Base-by-base conservation (phyloP, 2,113 vertebrate genomes). In the Myrmecobius fasciatus region DNA sequence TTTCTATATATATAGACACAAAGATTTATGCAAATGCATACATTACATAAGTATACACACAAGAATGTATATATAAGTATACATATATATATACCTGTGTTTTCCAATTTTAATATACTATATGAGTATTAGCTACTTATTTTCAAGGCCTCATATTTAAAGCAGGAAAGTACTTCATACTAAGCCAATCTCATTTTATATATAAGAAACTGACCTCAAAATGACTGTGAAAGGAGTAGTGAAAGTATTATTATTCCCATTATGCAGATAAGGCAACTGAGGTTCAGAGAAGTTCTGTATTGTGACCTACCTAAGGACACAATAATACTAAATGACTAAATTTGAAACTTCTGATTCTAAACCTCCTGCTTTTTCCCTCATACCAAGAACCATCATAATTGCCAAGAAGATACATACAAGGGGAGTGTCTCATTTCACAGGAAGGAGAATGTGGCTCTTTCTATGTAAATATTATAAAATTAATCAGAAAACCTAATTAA, bases 391-490 rank as follows among this genome's bases (percentile, higher is more conserved):
- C 3, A 5, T 95, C 31, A 56, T 25, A 36, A 91, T 92, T 89
- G 3, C 22, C 17, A 95, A n/a, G 25, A 93, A 53, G 47, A 56
- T 6, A 92, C 20, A 56, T 25, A 56, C n/a, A 93, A 67, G n/a
- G 52, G 46, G 89, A 51, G 25, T 49, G 91, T 75, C n/a, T 8
- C 28, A 31, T 0, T 0, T 92, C 28, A 60, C 28, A 31, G 11
- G 60, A 67, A 67, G 89, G 48, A 52, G 53, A 92, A 91, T 31
- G 91, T 48, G 56, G 36, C 25, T 51, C 56, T 24, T 25, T 90
- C 67, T 49, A 94, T 53, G n/a, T 20, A 93, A 95, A 91, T 43
- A 90, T 83, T 36, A 53, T 67, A 94, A 92, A 52, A 26, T 53
- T 31, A 89, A 4, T 11, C 52, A 10, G 20, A 36, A 89, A 46